Evolutionary conservation across 2,888 invertebrate species (phyloP).

Genomic region (Euplagia quadripunctaria): DNA sequence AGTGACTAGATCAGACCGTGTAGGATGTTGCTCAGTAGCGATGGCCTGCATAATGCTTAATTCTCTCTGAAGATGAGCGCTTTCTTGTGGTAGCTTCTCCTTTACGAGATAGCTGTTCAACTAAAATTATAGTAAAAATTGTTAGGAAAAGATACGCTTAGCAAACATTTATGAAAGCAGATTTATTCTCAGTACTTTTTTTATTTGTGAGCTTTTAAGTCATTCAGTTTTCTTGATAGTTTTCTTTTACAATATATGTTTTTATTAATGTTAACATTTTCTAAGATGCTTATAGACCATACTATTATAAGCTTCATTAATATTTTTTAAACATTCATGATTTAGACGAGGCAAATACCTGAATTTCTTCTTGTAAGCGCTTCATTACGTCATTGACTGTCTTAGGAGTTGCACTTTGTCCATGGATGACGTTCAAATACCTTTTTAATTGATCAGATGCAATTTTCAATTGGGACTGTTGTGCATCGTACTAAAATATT

Average conservation of each 20-base stretch:
- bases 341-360: conserved; percentile 68
- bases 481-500: conserved; percentile 75
- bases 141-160: not conserved
- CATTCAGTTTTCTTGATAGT: too few species aligned
- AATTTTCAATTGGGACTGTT: conserved; percentile 80
- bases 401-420: conserved; percentile 82
- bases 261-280: too few species aligned
- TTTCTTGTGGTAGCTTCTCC: conserved; percentile 93
- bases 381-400: conserved; percentile 90
- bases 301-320: too few species aligned
- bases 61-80: conserved; percentile 88
- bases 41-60: conserved; percentile 91
- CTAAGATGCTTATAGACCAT: too few species aligned
- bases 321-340: not conserved
- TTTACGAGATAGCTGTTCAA: conserved; percentile 92
- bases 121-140: conserved; percentile 55
- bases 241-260: too few species aligned
- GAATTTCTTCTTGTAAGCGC: conserved; percentile 92
- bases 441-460: conserved; percentile 89
- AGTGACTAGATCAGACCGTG: conserved; percentile 89
- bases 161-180: not conserved
- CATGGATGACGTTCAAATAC: conserved; percentile 88
- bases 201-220: too few species aligned
- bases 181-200: too few species aligned
- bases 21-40: conserved; percentile 88